Conservation (phyloP, 2,797 vertebrate genomes). For the Enteromius anoplus region DNA sequence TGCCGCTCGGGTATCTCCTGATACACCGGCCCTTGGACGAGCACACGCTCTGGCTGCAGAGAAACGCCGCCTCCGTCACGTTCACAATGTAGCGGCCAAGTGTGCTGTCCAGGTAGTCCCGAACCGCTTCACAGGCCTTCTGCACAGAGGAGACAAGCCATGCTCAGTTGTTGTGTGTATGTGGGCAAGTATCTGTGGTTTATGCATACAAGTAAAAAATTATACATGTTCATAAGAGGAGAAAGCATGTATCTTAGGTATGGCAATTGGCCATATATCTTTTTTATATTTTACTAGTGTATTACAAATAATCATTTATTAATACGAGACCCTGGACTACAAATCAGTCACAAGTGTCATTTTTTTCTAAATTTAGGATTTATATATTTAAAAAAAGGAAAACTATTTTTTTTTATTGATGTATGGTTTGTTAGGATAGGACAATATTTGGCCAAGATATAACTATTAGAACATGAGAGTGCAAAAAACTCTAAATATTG, state of each 20-base stretch:
- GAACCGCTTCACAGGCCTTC: conserved; percentile 82
- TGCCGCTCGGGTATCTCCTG: conserved; percentile 65
- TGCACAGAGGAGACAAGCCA: conserved; percentile 59
- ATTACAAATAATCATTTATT: not conserved
- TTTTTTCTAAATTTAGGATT: too few relatives aligned
- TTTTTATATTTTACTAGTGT: not conserved
- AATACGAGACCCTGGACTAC: too few relatives aligned
- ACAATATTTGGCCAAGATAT: too few relatives aligned
- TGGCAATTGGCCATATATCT: not conserved
- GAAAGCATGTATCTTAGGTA: not conserved
- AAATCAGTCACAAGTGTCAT: too few relatives aligned
- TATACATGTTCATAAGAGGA: not conserved
- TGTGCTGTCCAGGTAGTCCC: conserved; percentile 79
- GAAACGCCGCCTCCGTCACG: conserved; percentile 78
- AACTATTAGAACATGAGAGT: too few relatives aligned
- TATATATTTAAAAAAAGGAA: too few relatives aligned
- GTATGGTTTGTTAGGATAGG: too few relatives aligned
- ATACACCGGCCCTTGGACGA: conserved; percentile 83
- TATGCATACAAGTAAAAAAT: not conserved
- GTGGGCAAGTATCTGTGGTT: not conserved
- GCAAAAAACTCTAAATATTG: too few relatives aligned
- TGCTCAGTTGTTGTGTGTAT: not conserved
- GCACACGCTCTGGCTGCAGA: conserved; percentile 86
- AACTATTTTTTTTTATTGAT: too few relatives aligned
- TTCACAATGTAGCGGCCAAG: conserved; percentile 89